Percentiles rank a stretch among this genome's conserved stretches.
phyloP scores from a whole-genome alignment of 2,888 invertebrate species.

The Conomelus anceps region DNA sequence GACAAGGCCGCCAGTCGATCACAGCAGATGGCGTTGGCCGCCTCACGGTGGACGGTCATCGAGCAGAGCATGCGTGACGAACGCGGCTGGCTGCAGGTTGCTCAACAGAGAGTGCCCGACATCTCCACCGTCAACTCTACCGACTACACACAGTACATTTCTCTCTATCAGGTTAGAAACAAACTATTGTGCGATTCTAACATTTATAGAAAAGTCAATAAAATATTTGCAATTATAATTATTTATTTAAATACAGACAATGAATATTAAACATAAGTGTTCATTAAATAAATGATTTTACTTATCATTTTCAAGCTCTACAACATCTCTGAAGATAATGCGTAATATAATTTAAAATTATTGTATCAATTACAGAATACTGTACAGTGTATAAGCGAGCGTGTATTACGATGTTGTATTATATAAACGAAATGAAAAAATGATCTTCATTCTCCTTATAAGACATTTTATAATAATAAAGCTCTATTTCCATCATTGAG shows the following conservation, averaged over 20 bases:
- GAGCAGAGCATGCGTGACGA: constrained; percentile 79
- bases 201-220: background rate
- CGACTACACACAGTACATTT: constrained; percentile 78
- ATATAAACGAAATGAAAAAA: no score
- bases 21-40: constrained; percentile 76
- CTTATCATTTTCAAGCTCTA: no score
- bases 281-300: no score
- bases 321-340: no score
- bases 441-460: no score
- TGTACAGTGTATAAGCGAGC: no score
- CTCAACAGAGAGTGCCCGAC: constrained; percentile 76
- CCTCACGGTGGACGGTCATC: constrained; percentile 73
- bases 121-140: constrained; percentile 71
- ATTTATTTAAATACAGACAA: background rate
- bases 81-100: constrained; percentile 73
- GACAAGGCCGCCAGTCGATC: constrained; percentile 75
- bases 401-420: no score
- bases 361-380: no score
- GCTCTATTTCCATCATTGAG: no score
- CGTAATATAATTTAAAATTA: no score
- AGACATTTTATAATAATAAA: no score
- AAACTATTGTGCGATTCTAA: background rate
- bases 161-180: constrained; percentile 55
- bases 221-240: background rate
- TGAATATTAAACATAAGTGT: background rate